Evolutionary conservation across 1,140 invertebrate genomes (phyloP).

Genomic region (Drosophila quadrilineata): DNA sequence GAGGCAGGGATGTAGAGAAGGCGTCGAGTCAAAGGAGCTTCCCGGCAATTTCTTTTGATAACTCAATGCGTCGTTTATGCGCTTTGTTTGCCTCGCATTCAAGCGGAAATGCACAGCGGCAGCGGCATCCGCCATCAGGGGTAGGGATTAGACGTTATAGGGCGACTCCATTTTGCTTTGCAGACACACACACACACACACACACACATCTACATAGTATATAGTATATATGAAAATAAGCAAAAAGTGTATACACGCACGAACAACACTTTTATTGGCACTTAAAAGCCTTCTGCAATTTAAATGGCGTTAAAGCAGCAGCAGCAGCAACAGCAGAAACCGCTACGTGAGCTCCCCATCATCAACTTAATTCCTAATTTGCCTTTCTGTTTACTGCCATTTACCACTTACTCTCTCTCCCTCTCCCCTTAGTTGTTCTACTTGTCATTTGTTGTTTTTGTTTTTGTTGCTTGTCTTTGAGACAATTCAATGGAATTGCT

Average conservation of each 20-base stretch:
- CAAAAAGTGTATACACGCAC: constrained; percentile 6
- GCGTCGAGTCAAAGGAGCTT: constrained; percentile 20
- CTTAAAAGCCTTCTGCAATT: constrained; percentile 34
- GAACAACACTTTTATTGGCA: constrained; percentile 42
- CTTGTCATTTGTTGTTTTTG: no score
- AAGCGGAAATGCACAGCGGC: constrained; percentile 37
- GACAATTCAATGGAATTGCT: no score
- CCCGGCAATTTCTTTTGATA: constrained; percentile 47
- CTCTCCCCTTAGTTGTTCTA: no score
- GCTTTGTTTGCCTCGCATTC: constrained; percentile 44
- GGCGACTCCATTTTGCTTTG: background rate
- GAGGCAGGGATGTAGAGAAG: background rate
- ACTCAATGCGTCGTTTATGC: constrained; percentile 48
- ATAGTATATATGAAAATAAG: no score
- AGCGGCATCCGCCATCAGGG: no score
- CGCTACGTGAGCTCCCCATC: constrained; percentile 29
- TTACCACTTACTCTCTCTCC: no score
- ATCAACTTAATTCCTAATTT: constrained; percentile 28
- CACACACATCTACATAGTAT: background rate
- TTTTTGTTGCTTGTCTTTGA: no score
- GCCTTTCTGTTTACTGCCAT: no score
- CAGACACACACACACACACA: background rate
- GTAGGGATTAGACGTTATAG: no score
- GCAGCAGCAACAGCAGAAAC: background rate
- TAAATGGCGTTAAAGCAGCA: constrained; percentile 27